A percentile compares a stretch with the other conserved stretches of the same genome.
These are phyloP conservation scores for Drosophila mayri DNA, from an alignment of 1,140 invertebrate species.

Conservation along the genomic window DNA sequence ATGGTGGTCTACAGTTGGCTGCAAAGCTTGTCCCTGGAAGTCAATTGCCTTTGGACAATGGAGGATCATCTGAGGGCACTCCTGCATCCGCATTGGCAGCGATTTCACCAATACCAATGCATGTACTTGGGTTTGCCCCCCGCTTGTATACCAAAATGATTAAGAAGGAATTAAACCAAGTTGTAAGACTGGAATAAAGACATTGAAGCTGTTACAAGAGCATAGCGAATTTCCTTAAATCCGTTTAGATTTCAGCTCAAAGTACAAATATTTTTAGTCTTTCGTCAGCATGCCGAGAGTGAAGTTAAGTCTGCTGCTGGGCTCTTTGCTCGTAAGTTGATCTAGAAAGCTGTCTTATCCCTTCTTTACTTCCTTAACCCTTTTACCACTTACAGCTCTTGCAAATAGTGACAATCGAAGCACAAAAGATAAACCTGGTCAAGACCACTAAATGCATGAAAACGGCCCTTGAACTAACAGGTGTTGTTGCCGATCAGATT, in stretches of 20 bases:
- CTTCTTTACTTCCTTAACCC: accelerated
- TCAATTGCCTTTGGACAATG: conserved; percentile 11
- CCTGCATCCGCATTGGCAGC: conserved; percentile 1
- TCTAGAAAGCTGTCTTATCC: no score
- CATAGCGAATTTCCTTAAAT: neutral
- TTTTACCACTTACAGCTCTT: neutral
- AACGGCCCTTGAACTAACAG: neutral
- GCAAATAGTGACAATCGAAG: conserved; percentile 5
- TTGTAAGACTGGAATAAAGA: no score
- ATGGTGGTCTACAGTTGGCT: conserved; percentile 4
- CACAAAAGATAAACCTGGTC: neutral
- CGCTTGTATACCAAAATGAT: conserved; percentile 7
- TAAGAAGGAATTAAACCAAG: neutral
- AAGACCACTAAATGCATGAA: neutral
- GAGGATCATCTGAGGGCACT: neutral
- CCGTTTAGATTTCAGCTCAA: neutral
- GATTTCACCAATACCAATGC: conserved; percentile 5
- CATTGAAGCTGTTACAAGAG: neutral
- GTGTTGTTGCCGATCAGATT: neutral
- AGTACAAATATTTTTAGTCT: neutral
- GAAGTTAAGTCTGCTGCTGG: conserved; percentile 3
- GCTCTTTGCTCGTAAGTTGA: conserved; percentile 19
- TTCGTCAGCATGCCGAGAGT: conserved; percentile 1
- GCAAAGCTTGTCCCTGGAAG: conserved; percentile 10
- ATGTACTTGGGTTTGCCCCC: conserved; percentile 1